These are phyloP conservation scores for Scaptodrosophila latifasciaeformis DNA, from an alignment of 2,888 invertebrate species.

Conservation along the genomic window DNA sequence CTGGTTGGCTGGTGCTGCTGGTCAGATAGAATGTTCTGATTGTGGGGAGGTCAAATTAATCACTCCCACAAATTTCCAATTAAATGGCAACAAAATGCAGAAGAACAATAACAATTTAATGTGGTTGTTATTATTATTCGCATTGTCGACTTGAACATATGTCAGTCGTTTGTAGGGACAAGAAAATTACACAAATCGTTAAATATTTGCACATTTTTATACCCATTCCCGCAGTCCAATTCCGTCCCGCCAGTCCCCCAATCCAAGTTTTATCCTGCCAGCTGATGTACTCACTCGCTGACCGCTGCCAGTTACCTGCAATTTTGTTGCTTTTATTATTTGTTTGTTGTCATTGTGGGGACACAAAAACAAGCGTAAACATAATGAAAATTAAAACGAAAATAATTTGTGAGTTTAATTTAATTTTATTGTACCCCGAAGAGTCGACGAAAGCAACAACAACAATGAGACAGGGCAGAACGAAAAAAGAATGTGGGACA, in stretches of 20 bases:
- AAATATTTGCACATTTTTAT: slow-evolving; percentile 53
- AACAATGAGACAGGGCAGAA: background rate
- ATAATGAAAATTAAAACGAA: slow-evolving; percentile 69
- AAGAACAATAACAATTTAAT: slow-evolving; percentile 23
- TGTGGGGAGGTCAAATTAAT: no score
- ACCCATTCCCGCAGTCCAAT: no score
- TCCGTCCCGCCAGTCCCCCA: background rate
- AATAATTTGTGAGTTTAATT: slow-evolving; percentile 66
- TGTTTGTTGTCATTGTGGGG: slow-evolving; percentile 63
- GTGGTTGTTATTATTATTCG: slow-evolving; percentile 22
- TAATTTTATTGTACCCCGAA: slow-evolving; percentile 65
- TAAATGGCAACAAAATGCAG: background rate
- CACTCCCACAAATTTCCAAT: background rate
- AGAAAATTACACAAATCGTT: slow-evolving; percentile 68
- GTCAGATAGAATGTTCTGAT: no score
- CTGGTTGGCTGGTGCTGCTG: no score
- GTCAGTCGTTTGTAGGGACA: slow-evolving; percentile 63
- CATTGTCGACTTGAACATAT: slow-evolving; percentile 49
- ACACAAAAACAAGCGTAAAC: slow-evolving; percentile 47
- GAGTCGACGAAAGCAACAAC: slow-evolving; percentile 26
- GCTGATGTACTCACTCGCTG: slow-evolving; percentile 35
- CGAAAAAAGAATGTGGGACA: no score
- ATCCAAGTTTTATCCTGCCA: slow-evolving; percentile 21
- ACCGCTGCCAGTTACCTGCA: slow-evolving; percentile 50
- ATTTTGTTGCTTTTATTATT: slow-evolving; percentile 43